Evolutionary conservation across 2,797 vertebrate species (phyloP).

Genomic region (Pseudopleuronectes americanus): DNA sequence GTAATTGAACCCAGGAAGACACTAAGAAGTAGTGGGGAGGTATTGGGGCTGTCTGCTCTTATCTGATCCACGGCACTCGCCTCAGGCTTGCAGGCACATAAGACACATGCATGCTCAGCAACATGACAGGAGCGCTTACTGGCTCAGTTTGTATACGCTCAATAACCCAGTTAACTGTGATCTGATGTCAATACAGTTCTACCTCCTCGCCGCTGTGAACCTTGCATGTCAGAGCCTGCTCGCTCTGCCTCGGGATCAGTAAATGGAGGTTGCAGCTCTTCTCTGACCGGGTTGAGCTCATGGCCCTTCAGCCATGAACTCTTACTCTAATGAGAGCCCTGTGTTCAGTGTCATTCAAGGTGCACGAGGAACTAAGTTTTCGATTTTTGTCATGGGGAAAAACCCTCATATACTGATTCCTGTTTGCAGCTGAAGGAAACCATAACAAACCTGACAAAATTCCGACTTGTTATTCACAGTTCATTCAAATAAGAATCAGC

Average conservation of each 20-base stretch:
- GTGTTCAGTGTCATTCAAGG: neutral
- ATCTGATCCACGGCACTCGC: constrained; percentile 20
- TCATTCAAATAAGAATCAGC: too few species aligned
- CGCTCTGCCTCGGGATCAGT: constrained; percentile 18
- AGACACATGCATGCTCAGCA: constrained; percentile 38
- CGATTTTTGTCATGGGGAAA: neutral
- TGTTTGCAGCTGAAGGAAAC: too few species aligned
- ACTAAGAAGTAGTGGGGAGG: constrained; percentile 2
- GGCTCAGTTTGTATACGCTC: constrained; percentile 62
- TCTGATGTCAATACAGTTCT: constrained; percentile 59
- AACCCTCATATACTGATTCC: too few species aligned
- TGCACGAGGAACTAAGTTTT: neutral
- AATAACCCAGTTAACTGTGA: constrained; percentile 70
- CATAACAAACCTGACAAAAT: too few species aligned
- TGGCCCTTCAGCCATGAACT: constrained; percentile 9
- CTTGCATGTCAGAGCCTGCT: constrained; percentile 18
- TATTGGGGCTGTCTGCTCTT: constrained; percentile 11
- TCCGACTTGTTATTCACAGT: neutral
- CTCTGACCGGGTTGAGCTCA: constrained; percentile 11
- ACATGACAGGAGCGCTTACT: constrained; percentile 63
- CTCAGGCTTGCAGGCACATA: constrained; percentile 4
- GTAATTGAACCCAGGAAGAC: constrained; percentile 2
- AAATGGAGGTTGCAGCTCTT: constrained; percentile 28
- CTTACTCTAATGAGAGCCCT: neutral
- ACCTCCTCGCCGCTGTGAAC: constrained; percentile 11